phyloP scores from a whole-genome alignment of 2,888 invertebrate genomes.

The Archips xylosteana region DNA sequence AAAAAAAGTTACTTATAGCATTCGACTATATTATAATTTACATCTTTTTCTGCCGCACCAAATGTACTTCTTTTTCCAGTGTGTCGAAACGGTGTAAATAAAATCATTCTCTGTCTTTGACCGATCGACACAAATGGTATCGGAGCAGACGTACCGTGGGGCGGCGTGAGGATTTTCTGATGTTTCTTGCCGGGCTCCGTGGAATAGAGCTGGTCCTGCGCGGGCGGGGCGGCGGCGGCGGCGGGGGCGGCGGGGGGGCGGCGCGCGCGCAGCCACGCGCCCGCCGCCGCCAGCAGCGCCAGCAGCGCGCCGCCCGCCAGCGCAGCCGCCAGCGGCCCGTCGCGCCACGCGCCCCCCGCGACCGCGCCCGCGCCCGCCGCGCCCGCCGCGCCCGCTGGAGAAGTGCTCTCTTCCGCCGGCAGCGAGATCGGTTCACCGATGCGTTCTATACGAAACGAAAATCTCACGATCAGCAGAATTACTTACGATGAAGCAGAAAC shows the following conservation, averaged over 20 bases:
- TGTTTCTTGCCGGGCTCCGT: constrained; percentile 63
- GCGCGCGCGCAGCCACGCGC: constrained; percentile 44
- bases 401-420: constrained; percentile 47
- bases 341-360: constrained; percentile 46
- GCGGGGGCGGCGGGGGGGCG: constrained; percentile 41
- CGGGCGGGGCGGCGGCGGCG: constrained; percentile 43
- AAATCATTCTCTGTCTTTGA: too few species aligned
- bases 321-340: constrained; percentile 52
- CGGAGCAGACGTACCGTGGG: constrained; percentile 53
- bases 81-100: too few species aligned
- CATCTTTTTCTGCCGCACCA: too few species aligned
- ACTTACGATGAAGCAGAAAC: too few species aligned
- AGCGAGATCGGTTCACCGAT: constrained; percentile 66
- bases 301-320: constrained; percentile 57
- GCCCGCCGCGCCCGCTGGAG: constrained; percentile 44
- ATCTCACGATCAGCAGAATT: not conserved
- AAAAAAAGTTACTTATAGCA: too few species aligned
- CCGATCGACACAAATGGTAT: too few species aligned
- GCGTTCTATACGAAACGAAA: constrained; percentile 53
- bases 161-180: constrained; percentile 62
- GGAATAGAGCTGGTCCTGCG: constrained; percentile 60
- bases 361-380: constrained; percentile 47
- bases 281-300: constrained; percentile 53
- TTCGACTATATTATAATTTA: too few species aligned
- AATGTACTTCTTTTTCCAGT: too few species aligned